phyloP scores from a whole-genome alignment of 2,113 vertebrate genomes.

The Tylochromis polylepis region DNA sequence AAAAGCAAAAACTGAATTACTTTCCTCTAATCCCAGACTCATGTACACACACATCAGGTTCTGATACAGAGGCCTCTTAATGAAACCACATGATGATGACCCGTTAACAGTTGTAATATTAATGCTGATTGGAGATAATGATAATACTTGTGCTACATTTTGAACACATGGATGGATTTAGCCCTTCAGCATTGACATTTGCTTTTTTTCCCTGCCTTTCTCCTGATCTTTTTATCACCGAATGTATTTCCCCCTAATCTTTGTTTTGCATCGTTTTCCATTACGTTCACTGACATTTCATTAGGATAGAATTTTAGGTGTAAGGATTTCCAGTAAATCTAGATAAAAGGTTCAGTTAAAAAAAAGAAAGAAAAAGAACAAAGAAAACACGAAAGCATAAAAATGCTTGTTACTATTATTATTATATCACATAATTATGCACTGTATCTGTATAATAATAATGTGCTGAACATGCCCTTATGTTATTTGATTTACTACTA shows the following conservation, averaged over 20 bases:
- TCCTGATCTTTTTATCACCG: not conserved
- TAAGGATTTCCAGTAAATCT: not conserved
- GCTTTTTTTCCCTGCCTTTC: not conserved
- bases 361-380: too few species aligned
- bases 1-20: not conserved
- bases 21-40: not conserved
- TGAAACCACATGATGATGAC: not conserved
- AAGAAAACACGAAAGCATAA: too few species aligned
- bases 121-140: conserved; percentile 42
- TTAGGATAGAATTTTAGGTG: not conserved
- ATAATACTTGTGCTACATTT: not conserved
- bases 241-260: not conserved
- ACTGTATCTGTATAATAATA: not conserved
- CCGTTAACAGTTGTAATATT: not conserved
- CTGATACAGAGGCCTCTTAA: not conserved
- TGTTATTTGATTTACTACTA: not conserved
- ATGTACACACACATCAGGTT: not conserved
- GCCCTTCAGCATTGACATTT: not conserved
- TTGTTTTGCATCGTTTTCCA: not conserved
- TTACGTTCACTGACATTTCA: not conserved
- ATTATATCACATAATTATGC: not conserved
- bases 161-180: conserved; percentile 19
- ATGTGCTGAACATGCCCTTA: not conserved
- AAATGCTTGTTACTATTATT: not conserved
- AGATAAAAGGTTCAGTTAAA: not conserved